Conservation (phyloP, 2,113 vertebrate genomes). For the Megatriorchis doriae region DNA sequence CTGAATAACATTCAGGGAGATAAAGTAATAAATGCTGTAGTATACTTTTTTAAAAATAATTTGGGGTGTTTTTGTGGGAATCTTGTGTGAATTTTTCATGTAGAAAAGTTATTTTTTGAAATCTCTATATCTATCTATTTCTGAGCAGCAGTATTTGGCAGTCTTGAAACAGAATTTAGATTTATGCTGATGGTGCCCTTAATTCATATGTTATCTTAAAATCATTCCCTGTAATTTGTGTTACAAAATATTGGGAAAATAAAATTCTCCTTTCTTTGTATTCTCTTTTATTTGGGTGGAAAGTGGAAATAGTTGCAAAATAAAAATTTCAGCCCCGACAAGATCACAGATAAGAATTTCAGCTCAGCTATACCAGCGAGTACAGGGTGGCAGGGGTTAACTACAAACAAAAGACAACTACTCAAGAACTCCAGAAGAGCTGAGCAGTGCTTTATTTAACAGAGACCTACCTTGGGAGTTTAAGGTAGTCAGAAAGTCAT, state of each 20-base stretch:
- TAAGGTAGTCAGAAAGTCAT: neutral
- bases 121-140: neutral
- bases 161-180: neutral
- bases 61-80: neutral
- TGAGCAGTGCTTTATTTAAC: neutral
- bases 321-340: neutral
- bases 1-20: neutral
- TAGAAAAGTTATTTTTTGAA: neutral
- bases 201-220: constrained; percentile 1
- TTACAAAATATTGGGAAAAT: neutral
- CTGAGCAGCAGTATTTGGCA: neutral
- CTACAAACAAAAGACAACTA: neutral
- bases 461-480: neutral
- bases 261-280: neutral
- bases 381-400: neutral
- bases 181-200: neutral
- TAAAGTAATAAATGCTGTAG: neutral
- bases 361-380: neutral
- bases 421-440: neutral
- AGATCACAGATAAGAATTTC: neutral
- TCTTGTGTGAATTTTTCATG: neutral
- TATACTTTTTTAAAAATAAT: neutral
- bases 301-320: neutral
- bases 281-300: neutral
- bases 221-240: neutral